A percentile compares a stretch with the other conserved stretches of the same genome.
phyloP scores from a whole-genome alignment of 2,888 invertebrate genomes.

The Eupithecia centaureata region DNA sequence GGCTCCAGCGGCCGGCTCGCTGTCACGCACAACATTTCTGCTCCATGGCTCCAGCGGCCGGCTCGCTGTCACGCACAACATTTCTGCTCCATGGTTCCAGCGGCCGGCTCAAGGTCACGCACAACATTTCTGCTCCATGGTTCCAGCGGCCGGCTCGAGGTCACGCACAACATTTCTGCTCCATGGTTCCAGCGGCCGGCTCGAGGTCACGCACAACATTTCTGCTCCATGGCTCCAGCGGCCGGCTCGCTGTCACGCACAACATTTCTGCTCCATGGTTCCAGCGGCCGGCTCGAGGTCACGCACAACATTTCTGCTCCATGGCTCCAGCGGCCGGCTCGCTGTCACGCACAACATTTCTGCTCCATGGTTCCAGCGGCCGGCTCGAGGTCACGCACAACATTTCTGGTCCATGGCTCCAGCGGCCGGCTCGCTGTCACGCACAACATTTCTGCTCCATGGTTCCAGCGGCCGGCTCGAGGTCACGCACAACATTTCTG shows the following conservation, averaged over 20 bases:
- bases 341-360: constrained; percentile 64
- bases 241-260: constrained; percentile 75
- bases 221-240: constrained; percentile 61
- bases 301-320: constrained; percentile 39
- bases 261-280: constrained; percentile 53
- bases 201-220: constrained; percentile 69
- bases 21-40: constrained; percentile 58
- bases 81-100: constrained; percentile 60
- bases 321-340: constrained; percentile 72
- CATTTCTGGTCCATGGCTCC: constrained; percentile 57
- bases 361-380: constrained; percentile 63
- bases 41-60: constrained; percentile 65
- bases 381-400: constrained; percentile 74
- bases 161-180: constrained; percentile 50
- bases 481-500: constrained; percentile 60
- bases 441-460: constrained; percentile 43
- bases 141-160: constrained; percentile 74
- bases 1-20: constrained; percentile 72
- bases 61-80: constrained; percentile 72
- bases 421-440: constrained; percentile 75
- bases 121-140: constrained; percentile 49
- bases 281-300: constrained; percentile 75
- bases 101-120: constrained; percentile 75
- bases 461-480: constrained; percentile 72
- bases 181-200: constrained; percentile 68